A percentile compares a stretch with the other conserved stretches of the same genome.
Conservation (phyloP, 2,113 vertebrate genomes). For the Larimichthys crocea region DNA sequence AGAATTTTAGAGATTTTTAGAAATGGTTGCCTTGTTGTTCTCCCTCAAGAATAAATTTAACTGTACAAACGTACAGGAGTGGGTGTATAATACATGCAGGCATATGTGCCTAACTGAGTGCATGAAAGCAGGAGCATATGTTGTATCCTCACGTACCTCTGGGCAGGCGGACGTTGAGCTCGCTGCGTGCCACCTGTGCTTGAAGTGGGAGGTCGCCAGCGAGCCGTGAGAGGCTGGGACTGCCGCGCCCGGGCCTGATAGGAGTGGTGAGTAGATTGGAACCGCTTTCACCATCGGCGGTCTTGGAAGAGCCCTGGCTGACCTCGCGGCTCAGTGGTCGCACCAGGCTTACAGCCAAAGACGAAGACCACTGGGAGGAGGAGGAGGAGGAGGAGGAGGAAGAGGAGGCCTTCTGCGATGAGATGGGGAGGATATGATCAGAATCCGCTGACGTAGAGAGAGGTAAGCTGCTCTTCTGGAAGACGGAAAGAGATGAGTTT, state of each 20-base stretch:
- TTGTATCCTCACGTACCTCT: slow-evolving; percentile 74
- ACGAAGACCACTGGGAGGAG: slow-evolving; percentile 80
- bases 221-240: slow-evolving; percentile 61
- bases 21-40: neutral
- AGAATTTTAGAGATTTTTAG: neutral
- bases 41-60: neutral
- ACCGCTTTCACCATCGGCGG: slow-evolving; percentile 60
- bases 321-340: slow-evolving; percentile 70
- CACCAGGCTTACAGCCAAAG: slow-evolving; percentile 78
- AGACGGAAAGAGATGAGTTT: slow-evolving; percentile 30
- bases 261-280: slow-evolving; percentile 13
- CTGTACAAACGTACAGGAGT: neutral
- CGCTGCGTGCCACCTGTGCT: slow-evolving; percentile 85
- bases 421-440: slow-evolving; percentile 58
- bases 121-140: slow-evolving; percentile 5
- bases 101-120: neutral
- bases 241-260: slow-evolving; percentile 53
- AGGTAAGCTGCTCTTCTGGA: slow-evolving; percentile 71
- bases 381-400: slow-evolving; percentile 69
- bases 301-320: slow-evolving; percentile 63
- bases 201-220: slow-evolving; percentile 68
- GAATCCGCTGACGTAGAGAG: slow-evolving; percentile 56
- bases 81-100: neutral
- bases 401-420: slow-evolving; percentile 76
- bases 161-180: slow-evolving; percentile 86